Evolutionary conservation across 2,888 invertebrate genomes (phyloP).

Genomic region (Tanypteryx hageni): DNA sequence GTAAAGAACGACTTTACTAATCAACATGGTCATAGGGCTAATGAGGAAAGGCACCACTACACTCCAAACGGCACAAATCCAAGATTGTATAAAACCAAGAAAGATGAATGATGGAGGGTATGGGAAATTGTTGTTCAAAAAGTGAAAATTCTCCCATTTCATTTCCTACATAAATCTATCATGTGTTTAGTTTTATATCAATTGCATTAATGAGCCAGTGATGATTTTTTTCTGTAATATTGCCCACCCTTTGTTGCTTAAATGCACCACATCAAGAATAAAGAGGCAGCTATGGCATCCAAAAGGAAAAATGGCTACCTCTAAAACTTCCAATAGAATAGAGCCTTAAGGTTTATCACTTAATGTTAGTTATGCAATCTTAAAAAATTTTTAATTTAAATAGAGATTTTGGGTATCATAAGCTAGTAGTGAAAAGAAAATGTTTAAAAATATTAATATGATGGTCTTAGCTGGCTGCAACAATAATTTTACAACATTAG

Average conservation of each 20-base stretch:
- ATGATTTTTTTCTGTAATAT: too few species aligned
- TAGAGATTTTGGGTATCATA: too few species aligned
- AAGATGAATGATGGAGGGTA: neutral
- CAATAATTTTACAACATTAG: neutral
- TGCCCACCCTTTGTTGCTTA: too few species aligned
- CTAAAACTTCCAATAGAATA: too few species aligned
- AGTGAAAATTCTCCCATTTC: neutral
- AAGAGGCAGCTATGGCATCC: too few species aligned
- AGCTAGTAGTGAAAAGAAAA: neutral
- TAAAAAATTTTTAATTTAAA: too few species aligned
- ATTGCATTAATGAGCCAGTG: too few species aligned
- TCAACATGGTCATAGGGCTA: slow-evolving; percentile 39
- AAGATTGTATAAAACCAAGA: slow-evolving; percentile 40
- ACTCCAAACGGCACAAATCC: slow-evolving; percentile 49
- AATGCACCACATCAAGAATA: too few species aligned
- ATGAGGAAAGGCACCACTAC: slow-evolving; percentile 57
- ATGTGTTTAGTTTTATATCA: slow-evolving; percentile 25
- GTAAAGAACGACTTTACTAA: slow-evolving; percentile 38
- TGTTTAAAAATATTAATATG: neutral
- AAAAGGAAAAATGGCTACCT: too few species aligned
- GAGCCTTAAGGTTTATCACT: too few species aligned
- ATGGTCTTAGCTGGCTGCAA: slow-evolving; percentile 1
- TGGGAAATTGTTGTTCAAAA: slow-evolving; percentile 20
- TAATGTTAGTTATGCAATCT: too few species aligned
- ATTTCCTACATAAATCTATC: neutral